Percentiles rank a stretch among this genome's conserved stretches.
These are phyloP conservation scores for Pomatorhinus ruficollis DNA, from an alignment of 2,113 vertebrate species.

Conservation along the genomic window DNA sequence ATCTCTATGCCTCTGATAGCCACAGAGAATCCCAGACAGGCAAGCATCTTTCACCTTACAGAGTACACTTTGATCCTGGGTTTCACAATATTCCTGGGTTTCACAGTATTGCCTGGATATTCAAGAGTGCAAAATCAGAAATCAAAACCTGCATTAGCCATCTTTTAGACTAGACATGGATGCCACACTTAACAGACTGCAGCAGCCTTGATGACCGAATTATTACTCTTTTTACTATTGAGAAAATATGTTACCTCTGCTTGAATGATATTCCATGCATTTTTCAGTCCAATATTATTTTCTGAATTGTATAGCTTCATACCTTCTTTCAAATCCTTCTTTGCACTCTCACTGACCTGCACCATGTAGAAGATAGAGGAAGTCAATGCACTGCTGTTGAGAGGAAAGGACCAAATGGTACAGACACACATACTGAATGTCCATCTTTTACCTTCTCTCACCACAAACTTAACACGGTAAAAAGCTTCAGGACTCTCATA, in stretches of 20 bases:
- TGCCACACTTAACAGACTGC: not conserved
- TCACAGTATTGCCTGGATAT: not conserved
- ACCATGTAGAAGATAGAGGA: not conserved
- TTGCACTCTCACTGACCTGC: slow-evolving; percentile 93
- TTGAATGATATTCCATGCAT: slow-evolving; percentile 99
- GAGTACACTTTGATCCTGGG: not conserved
- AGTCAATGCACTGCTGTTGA: not conserved
- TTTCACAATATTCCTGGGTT: not conserved
- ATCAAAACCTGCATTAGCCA: not conserved
- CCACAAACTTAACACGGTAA: not conserved
- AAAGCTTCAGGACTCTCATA: not conserved
- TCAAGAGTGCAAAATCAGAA: not conserved
- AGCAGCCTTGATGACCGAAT: not conserved
- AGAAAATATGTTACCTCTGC: slow-evolving; percentile 82
- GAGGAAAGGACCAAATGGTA: not conserved
- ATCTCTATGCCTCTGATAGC: not conserved
- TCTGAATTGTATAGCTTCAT: slow-evolving; percentile 94
- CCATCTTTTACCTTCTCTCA: not conserved
- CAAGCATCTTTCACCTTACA: not conserved
- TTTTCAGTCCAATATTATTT: slow-evolving; percentile 93
- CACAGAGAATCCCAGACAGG: not conserved
- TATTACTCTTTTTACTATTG: not conserved
- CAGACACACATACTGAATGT: not conserved
- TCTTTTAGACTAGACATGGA: not conserved
- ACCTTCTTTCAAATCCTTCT: slow-evolving; percentile 93